phyloP scores from a whole-genome alignment of 2,888 invertebrate species.

The Lithosia quadra region DNA sequence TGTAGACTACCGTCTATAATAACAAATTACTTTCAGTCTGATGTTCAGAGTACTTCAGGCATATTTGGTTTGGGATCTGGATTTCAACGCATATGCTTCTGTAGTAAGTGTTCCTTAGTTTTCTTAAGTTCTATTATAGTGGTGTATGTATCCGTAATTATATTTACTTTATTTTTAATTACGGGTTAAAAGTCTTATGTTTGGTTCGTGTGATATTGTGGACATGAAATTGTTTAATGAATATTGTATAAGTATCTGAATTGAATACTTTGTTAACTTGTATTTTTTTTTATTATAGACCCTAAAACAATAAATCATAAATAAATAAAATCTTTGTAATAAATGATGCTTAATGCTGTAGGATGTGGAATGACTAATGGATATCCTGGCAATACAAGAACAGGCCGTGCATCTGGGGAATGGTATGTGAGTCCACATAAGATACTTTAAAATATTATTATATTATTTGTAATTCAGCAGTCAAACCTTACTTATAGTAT shows the following conservation, averaged over 20 bases:
- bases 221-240: too few relatives aligned
- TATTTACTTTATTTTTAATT: too few relatives aligned
- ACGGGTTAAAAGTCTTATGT: too few relatives aligned
- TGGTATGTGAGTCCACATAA: slow-evolving; percentile 58
- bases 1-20: neutral
- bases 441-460: neutral
- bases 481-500: too few relatives aligned
- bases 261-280: too few relatives aligned
- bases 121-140: neutral
- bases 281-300: too few relatives aligned
- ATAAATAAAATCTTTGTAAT: too few relatives aligned
- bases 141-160: too few relatives aligned
- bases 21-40: slow-evolving; percentile 8
- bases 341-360: neutral
- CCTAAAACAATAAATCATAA: too few relatives aligned
- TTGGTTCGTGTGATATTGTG: too few relatives aligned
- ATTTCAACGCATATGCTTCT: slow-evolving; percentile 57
- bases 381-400: slow-evolving; percentile 7
- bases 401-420: slow-evolving; percentile 7
- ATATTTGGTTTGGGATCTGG: slow-evolving; percentile 44
- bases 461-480: too few relatives aligned
- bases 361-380: slow-evolving; percentile 20
- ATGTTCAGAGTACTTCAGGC: slow-evolving; percentile 20
- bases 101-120: slow-evolving; percentile 54
- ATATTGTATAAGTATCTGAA: too few relatives aligned